Percentiles rank a stretch among this genome's conserved stretches.
These are phyloP conservation scores for Noctuana brunneofusca DNA, from an alignment of 2,888 invertebrate genomes.

Conservation along the genomic window DNA sequence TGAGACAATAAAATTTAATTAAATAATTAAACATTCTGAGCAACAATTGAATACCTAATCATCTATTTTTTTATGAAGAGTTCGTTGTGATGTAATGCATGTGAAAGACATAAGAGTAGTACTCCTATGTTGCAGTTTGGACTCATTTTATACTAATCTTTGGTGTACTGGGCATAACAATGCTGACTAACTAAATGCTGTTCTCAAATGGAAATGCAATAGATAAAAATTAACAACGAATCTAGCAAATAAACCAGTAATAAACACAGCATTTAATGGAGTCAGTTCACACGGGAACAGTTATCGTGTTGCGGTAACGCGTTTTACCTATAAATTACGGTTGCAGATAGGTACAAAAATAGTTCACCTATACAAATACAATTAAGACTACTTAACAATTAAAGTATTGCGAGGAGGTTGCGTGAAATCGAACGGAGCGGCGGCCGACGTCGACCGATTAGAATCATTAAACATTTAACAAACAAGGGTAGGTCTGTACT, in stretches of 20 bases:
- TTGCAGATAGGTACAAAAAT: conserved; percentile 81
- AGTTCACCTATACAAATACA: conserved; percentile 79
- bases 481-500: conserved; percentile 7
- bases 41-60: conserved; percentile 55
- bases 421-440: conserved; percentile 42
- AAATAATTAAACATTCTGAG: conserved; percentile 41
- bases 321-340: conserved; percentile 71
- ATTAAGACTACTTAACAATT: conserved; percentile 82
- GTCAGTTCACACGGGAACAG: conserved; percentile 60
- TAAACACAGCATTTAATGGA: conserved; percentile 52
- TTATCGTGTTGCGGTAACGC: conserved; percentile 72
- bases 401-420: conserved; percentile 74
- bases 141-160: conserved; percentile 76
- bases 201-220: conserved; percentile 41
- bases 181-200: conserved; percentile 57
- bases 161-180: conserved; percentile 77
- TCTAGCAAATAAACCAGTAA: conserved; percentile 37
- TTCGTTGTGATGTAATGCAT: conserved; percentile 45
- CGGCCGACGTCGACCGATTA: conserved; percentile 14
- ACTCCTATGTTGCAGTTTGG: conserved; percentile 44
- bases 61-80: conserved; percentile 56
- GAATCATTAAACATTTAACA: conserved; percentile 17
- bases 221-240: conserved; percentile 39
- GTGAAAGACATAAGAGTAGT: conserved; percentile 50
- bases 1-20: conserved; percentile 17